These are phyloP conservation scores for Campaea margaritaria DNA, from an alignment of 2,888 invertebrate genomes.

Conservation along the genomic window DNA sequence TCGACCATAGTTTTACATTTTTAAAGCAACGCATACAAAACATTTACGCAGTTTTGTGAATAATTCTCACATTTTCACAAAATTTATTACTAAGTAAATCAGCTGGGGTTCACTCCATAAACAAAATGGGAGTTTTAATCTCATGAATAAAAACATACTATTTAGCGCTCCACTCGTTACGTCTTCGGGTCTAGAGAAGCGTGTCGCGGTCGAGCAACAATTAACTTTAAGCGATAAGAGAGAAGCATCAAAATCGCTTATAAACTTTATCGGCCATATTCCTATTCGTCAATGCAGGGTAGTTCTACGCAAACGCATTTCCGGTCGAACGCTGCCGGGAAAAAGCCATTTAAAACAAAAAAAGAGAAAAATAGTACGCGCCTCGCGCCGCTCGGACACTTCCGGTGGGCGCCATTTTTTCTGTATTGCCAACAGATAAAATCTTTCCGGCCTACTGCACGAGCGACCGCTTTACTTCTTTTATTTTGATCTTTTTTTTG, in stretches of 20 bases:
- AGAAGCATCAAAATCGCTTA: conserved; percentile 69
- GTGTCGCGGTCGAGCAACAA: conserved; percentile 51
- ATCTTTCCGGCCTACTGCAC: conserved; percentile 85
- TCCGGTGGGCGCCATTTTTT: conserved; percentile 86
- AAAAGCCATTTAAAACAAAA: conserved; percentile 86
- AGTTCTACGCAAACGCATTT: conserved; percentile 85
- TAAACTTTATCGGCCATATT: conserved; percentile 64
- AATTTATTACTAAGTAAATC: conserved; percentile 82
- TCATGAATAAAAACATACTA: conserved; percentile 85
- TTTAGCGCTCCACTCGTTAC: conserved; percentile 79
- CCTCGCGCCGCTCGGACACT: conserved; percentile 84
- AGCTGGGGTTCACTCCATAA: conserved; percentile 78
- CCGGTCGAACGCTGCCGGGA: conserved; percentile 83
- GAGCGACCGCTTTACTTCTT: conserved; percentile 77
- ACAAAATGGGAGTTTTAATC: conserved; percentile 79
- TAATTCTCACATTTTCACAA: conserved; percentile 69
- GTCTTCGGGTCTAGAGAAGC: conserved; percentile 64
- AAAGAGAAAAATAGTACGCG: conserved; percentile 82
- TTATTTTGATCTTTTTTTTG: conserved; percentile 78
- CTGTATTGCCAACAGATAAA: conserved; percentile 86
- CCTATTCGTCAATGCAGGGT: conserved; percentile 70
- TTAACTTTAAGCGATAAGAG: conserved; percentile 56
- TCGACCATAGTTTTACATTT: conserved; percentile 37
- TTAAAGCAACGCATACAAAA: conserved; percentile 37
- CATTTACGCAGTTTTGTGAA: conserved; percentile 59